Percentiles rank a stretch among this genome's conserved stretches.
Evolutionary conservation across 1,140 invertebrate genomes (phyloP).

Genomic region (Apocrypta bakeri): DNA sequence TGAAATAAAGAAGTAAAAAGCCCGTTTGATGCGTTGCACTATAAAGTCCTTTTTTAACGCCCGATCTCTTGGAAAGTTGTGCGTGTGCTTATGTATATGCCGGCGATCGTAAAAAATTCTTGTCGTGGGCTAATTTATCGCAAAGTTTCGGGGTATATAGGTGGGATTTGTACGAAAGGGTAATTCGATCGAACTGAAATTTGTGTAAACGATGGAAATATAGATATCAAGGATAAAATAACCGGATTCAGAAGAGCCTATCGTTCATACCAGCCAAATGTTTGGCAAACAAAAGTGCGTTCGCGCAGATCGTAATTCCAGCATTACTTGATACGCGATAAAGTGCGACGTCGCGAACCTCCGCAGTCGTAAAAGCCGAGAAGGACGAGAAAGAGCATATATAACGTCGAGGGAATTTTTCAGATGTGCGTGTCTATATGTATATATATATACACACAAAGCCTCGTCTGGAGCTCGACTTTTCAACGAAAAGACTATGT

Average conservation of each 20-base stretch:
- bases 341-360: constrained; percentile 3
- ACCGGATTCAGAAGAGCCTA: not conserved
- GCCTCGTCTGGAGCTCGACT: not conserved
- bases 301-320: not conserved
- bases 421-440: too few species aligned
- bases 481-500: not conserved
- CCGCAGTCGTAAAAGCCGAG: not conserved
- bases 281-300: constrained; percentile 21
- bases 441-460: constrained; percentile 4
- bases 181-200: too few species aligned
- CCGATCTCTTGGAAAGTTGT: too few species aligned
- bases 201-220: too few species aligned
- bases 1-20: not conserved
- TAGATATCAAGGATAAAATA: too few species aligned
- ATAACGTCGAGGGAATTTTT: not conserved
- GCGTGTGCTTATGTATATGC: too few species aligned
- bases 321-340: not conserved
- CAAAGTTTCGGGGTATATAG: too few species aligned
- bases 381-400: not conserved
- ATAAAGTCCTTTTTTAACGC: not conserved
- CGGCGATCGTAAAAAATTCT: too few species aligned
- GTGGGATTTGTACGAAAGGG: too few species aligned
- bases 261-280: not conserved
- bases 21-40: not conserved
- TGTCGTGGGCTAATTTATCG: too few species aligned